Evolutionary conservation across 2,888 invertebrate species (phyloP).

Genomic region (Nebria salina): DNA sequence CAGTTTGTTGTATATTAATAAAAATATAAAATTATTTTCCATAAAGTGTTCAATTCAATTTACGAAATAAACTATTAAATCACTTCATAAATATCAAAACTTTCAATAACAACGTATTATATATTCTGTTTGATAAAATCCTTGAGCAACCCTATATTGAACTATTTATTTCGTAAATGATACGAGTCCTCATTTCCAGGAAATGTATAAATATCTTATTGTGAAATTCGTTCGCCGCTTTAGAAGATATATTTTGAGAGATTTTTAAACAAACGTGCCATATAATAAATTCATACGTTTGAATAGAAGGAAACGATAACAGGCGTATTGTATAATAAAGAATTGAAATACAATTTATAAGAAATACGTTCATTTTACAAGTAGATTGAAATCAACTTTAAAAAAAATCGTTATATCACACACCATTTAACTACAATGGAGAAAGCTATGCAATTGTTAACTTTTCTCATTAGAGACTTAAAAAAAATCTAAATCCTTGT

Average conservation of each 20-base stretch:
- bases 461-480: neutral
- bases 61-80: neutral
- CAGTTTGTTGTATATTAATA: too few relatives aligned
- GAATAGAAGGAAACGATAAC: too few relatives aligned
- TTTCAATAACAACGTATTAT: neutral
- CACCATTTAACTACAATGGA: constrained; percentile 1
- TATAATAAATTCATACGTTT: neutral
- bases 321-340: neutral
- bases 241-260: neutral
- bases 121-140: neutral
- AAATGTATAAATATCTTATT: neutral
- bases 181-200: neutral
- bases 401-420: neutral
- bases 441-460: neutral
- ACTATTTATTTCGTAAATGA: neutral
- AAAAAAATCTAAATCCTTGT: neutral
- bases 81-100: neutral
- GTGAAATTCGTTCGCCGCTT: neutral
- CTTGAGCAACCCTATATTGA: neutral
- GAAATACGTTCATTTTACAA: neutral
- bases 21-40: too few relatives aligned
- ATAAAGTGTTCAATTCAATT: too few relatives aligned
- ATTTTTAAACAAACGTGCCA: neutral
- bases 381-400: neutral
- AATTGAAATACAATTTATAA: neutral